phyloP scores from a whole-genome alignment of 2,888 invertebrate species.

The Drosophila borborema region DNA sequence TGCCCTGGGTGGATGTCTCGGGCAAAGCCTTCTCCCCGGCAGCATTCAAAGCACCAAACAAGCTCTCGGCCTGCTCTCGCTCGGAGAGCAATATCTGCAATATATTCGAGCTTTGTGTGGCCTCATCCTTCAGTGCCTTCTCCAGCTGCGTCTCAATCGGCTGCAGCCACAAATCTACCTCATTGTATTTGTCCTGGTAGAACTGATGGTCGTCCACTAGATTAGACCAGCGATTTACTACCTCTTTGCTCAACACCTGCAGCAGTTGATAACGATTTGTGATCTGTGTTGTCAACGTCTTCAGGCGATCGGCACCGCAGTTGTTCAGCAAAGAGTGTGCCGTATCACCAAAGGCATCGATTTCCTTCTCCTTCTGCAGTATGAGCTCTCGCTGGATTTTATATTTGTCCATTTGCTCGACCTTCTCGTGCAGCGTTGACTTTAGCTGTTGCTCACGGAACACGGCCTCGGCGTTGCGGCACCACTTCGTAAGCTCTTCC shows the following conservation, averaged over 20 bases:
- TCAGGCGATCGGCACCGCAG: constrained; percentile 93
- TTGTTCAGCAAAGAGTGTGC: constrained; percentile 94
- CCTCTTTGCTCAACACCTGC: constrained; percentile 93
- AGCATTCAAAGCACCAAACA: constrained; percentile 90
- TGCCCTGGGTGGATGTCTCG: constrained; percentile 95
- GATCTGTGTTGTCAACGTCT: constrained; percentile 95
- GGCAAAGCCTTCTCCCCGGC: constrained; percentile 96
- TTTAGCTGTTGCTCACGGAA: constrained; percentile 95
- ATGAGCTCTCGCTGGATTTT: constrained; percentile 91
- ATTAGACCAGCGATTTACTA: constrained; percentile 93
- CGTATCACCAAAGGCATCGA: constrained; percentile 95
- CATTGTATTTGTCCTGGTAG: constrained; percentile 91
- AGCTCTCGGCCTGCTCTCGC: constrained; percentile 93
- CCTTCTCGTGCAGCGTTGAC: constrained; percentile 92
- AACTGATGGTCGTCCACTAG: constrained; percentile 93
- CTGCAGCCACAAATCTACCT: constrained; percentile 91
- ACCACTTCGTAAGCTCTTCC: constrained; percentile 93
- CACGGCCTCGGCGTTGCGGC: constrained; percentile 92
- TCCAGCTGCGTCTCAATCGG: constrained; percentile 90
- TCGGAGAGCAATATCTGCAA: constrained; percentile 91
- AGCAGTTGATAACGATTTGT: constrained; percentile 93
- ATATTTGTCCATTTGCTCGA: constrained; percentile 89
- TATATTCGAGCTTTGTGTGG: constrained; percentile 89
- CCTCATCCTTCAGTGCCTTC: constrained; percentile 88
- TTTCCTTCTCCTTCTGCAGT: constrained; percentile 91